Conservation (phyloP, 1,140 invertebrate genomes). For the Scaptomyza graminum region DNA sequence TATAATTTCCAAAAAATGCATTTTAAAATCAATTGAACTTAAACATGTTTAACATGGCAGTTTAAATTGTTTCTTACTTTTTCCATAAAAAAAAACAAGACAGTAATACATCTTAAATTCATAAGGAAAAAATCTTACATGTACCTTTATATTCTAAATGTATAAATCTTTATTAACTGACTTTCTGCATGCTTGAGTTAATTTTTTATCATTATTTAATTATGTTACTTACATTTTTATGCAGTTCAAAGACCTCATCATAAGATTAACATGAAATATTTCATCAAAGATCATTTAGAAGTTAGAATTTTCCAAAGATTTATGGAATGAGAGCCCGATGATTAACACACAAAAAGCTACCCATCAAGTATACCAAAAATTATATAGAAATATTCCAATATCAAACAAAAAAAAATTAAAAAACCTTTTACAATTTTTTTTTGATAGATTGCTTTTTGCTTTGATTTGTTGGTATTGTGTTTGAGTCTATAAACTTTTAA, state of each 20-base stretch:
- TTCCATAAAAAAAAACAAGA: too few species aligned
- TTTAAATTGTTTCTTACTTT: too few species aligned
- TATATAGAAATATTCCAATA: too few species aligned
- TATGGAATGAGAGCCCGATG: slow-evolving; percentile 4
- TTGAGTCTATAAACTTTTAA: background rate
- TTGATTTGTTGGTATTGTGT: background rate
- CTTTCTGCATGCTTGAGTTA: too few species aligned
- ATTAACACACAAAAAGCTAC: slow-evolving; percentile 16
- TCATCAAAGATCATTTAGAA: slow-evolving; percentile 24
- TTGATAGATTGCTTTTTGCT: background rate
- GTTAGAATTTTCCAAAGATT: slow-evolving; percentile 1
- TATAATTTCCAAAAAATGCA: background rate
- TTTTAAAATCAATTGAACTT: too few species aligned
- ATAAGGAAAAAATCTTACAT: too few species aligned
- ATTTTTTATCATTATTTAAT: too few species aligned
- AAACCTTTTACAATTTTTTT: background rate
- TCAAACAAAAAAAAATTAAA: background rate
- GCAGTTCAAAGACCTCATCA: too few species aligned
- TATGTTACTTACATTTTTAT: background rate
- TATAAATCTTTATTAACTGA: too few species aligned
- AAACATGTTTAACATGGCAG: too few species aligned
- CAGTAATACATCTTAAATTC: too few species aligned
- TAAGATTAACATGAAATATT: slow-evolving; percentile 10
- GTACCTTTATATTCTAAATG: too few species aligned
- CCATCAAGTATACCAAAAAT: background rate